Conservation (phyloP, 2,797 vertebrate species). For the Telmatherina bonti region DNA sequence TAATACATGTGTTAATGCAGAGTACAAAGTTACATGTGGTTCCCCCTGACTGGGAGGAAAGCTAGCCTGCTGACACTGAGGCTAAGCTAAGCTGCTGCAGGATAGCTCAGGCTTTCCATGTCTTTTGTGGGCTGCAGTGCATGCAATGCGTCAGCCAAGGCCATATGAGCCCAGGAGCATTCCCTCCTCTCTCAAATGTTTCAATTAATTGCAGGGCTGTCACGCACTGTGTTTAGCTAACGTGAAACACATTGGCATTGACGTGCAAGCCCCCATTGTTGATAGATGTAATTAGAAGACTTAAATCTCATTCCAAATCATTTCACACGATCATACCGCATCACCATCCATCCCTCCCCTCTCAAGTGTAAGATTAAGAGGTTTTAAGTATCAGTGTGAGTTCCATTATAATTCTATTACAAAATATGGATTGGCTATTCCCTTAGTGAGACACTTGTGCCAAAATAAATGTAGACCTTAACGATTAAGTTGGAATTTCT, state of each 20-base stretch:
- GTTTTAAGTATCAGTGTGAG: conserved; percentile 20
- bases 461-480: neutral
- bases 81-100: conserved; percentile 59
- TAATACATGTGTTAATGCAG: conserved; percentile 61
- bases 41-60: conserved; percentile 57
- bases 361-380: conserved; percentile 16
- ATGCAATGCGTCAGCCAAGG: conserved; percentile 74
- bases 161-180: conserved; percentile 72
- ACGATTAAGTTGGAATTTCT: neutral
- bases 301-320: conserved; percentile 72
- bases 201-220: conserved; percentile 82
- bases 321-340: conserved; percentile 47
- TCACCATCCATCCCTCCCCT: conserved; percentile 6
- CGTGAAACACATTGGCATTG: conserved; percentile 79
- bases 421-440: neutral
- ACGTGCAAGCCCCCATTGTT: conserved; percentile 71
- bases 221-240: conserved; percentile 76
- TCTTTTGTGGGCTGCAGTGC: conserved; percentile 62
- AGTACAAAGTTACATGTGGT: conserved; percentile 76
- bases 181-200: conserved; percentile 72
- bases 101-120: conserved; percentile 63
- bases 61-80: conserved; percentile 60
- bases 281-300: conserved; percentile 79
- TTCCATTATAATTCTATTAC: neutral
- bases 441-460: neutral